phyloP scores from a whole-genome alignment of 2,797 vertebrate species.

The Xiphophorus birchmanni region DNA sequence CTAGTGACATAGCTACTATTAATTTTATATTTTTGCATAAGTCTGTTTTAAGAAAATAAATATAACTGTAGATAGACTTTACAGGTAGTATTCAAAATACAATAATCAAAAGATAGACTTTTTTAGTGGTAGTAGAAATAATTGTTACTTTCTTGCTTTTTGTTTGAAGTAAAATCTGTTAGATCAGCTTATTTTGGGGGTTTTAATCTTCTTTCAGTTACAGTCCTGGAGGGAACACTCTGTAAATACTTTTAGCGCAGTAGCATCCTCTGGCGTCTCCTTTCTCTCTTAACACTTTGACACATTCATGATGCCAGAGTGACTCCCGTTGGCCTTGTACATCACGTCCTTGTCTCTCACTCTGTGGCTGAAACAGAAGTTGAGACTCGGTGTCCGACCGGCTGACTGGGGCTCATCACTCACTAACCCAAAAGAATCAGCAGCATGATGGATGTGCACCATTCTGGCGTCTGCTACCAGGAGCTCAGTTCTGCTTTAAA shows the following conservation, averaged over 20 bases:
- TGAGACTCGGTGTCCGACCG: conserved; percentile 30
- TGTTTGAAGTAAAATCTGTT: not conserved
- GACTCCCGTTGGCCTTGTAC: conserved; percentile 48
- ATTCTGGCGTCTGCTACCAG: conserved; percentile 62
- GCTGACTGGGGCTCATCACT: conserved; percentile 66
- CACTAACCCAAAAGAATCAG: conserved; percentile 63
- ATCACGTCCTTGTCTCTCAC: conserved; percentile 60
- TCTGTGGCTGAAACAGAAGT: conserved; percentile 64
- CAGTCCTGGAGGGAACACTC: conserved; percentile 16
- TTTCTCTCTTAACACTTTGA: conserved; percentile 51
- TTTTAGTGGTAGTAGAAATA: not conserved
- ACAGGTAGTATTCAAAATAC: not conserved
- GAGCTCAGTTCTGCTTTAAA: conserved; percentile 53
- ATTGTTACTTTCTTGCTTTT: not conserved
- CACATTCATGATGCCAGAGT: conserved; percentile 49
- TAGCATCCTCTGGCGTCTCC: not conserved
- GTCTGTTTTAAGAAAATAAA: not conserved
- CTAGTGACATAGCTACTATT: not conserved
- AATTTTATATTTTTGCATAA: not conserved
- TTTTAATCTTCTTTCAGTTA: not conserved
- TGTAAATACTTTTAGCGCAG: conserved; percentile 11
- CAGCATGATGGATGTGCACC: conserved; percentile 59
- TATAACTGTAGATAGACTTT: not conserved
- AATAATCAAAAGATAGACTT: not conserved
- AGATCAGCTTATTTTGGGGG: not conserved